Evolutionary conservation across 2,888 invertebrate species (phyloP), one percentile per base, ranked within the genome.

Genomic region (Eugnorisma glareosa): DNA sequence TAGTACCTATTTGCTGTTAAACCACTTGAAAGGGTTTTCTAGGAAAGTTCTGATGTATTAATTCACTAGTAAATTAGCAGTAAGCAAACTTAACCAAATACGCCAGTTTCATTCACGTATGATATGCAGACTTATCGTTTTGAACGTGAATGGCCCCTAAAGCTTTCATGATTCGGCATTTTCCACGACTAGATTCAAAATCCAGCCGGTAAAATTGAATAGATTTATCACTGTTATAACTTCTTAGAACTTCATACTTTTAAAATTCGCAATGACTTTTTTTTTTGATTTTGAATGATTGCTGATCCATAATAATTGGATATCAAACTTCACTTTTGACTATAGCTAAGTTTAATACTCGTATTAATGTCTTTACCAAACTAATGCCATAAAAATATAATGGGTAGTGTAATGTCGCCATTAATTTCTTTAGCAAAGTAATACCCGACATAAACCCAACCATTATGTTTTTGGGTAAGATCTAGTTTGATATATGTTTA

Each of bases 361-460:
- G n/a, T 81, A 82, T 73, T 79, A 81, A 82, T 80, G 61, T 78
- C 61, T 81, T 73, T 71, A 71, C 35, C 28, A 67, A 83, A 86
- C 84, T 75, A 88, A 76, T 80, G 70, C 66, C 31, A 88, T 86
- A 79, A 88, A 81, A 86, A 76, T 73, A 73, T 78, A 83, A 86
- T 72, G 88, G 80, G 57, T 86, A 77, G 86, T 79, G 82, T 87
- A 85, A 85, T 87, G 77, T 51, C 48, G 74, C 71, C 77, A 85
- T 87, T 81, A 72, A 75, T 85, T 85, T 85, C 74, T 81, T 77
- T 71, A 77, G 77, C 61, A 71, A 68, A 77, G 86, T 82, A 77
- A 73, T 87, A 64, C 73, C 64, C 70, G 64, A 84, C 81, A 80
- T 84, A 84, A 84, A 84, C 45, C 71, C 45, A 67, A 63, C 85